Percentiles rank a stretch among this genome's conserved stretches.
Evolutionary conservation across 37 sponge, comb jelly and placozoan species (phyloP).

Genomic region (Trichoplax adhaerens): DNA sequence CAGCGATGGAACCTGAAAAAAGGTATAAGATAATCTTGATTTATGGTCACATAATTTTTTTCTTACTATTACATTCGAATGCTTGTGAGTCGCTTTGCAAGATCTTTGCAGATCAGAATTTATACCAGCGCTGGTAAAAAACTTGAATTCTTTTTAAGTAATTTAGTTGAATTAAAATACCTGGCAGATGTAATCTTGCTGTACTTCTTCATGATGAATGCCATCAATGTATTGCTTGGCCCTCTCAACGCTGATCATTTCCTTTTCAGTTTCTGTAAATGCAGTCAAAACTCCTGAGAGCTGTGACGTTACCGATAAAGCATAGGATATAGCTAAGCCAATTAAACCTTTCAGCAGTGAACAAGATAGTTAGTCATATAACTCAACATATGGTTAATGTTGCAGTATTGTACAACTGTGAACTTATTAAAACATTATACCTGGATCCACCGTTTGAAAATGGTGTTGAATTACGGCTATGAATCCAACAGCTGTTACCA

Average conservation of each 20-base stretch:
- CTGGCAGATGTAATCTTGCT: conserved; percentile 5
- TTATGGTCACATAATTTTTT: not conserved
- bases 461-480: conserved; percentile 84
- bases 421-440: conserved; percentile 16
- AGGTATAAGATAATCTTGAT: not conserved
- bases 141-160: too few relatives aligned
- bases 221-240: conserved; percentile 72
- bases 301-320: conserved; percentile 70
- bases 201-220: conserved; percentile 37
- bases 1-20: conserved; percentile 16
- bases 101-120: too few relatives aligned
- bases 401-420: not conserved
- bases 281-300: conserved; percentile 61
- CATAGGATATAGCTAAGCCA: conserved; percentile 90
- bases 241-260: conserved; percentile 92
- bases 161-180: conserved; percentile 9
- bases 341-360: conserved; percentile 42
- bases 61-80: not conserved
- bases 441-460: conserved; percentile 62
- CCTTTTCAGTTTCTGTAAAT: conserved; percentile 93
- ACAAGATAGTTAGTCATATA: conserved; percentile 7
- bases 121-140: too few relatives aligned
- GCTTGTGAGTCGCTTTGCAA: too few relatives aligned
- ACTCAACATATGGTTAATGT: not conserved
- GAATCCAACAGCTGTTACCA: conserved; percentile 69